Evolutionary conservation across 1,140 invertebrate species (phyloP).

Genomic region (Atta colombica): DNA sequence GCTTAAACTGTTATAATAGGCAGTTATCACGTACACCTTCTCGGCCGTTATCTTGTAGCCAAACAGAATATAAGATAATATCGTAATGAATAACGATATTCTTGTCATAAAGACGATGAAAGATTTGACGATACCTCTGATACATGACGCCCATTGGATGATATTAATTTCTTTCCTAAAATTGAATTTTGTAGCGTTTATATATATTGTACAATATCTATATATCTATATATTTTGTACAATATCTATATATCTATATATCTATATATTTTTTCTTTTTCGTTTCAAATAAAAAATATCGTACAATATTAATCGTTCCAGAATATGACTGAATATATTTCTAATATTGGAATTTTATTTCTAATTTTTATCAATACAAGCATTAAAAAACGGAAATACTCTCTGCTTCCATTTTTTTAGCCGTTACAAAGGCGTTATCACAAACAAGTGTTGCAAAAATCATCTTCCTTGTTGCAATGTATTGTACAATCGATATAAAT

Average conservation of each 20-base stretch:
- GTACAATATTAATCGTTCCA: too few species aligned
- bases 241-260: too few species aligned
- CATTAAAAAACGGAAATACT: background rate
- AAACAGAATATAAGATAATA: slow-evolving; percentile 92
- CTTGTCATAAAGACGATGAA: slow-evolving; percentile 91
- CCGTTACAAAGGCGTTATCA: background rate
- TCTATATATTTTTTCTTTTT: background rate
- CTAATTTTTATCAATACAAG: too few species aligned
- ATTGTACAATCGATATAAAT: slow-evolving; percentile 74
- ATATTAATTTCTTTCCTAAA: slow-evolving; percentile 89
- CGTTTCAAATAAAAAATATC: too few species aligned
- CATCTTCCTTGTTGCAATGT: background rate
- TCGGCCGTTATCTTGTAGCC: slow-evolving; percentile 90
- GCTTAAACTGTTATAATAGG: slow-evolving; percentile 91
- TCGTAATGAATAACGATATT: slow-evolving; percentile 92
- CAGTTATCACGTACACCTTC: slow-evolving; percentile 91
- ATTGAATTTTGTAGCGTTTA: slow-evolving; percentile 30
- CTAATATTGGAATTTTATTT: too few species aligned
- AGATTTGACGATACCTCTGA: slow-evolving; percentile 90
- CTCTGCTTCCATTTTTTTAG: background rate
- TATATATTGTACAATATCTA: too few species aligned
- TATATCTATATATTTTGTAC: background rate
- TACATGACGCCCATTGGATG: slow-evolving; percentile 89
- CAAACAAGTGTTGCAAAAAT: background rate
- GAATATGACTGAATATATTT: too few species aligned